Conservation (phyloP, 2,113 vertebrate genomes). For the Theropithecus gelada region DNA sequence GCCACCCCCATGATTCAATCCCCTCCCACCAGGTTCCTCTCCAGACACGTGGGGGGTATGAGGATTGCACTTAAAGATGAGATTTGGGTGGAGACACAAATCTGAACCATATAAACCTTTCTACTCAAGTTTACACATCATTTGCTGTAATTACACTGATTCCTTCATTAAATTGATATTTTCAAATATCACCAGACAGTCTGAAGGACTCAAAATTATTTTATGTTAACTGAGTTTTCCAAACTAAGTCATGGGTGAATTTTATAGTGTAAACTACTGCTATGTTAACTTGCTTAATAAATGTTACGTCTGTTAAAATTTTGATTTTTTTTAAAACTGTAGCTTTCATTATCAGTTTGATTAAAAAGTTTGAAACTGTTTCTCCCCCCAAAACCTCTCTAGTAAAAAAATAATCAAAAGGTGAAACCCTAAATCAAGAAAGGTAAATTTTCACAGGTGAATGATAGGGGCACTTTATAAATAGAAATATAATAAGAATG, state of each 20-base stretch:
- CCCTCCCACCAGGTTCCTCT: no score
- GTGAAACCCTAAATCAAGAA: not conserved
- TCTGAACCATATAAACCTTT: not conserved
- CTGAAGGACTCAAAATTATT: conserved; percentile 58
- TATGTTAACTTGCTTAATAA: not conserved
- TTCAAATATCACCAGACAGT: conserved; percentile 67
- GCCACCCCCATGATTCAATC: no score
- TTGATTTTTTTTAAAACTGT: not conserved
- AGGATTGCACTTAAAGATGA: no score
- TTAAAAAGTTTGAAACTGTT: not conserved
- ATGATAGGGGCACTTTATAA: not conserved
- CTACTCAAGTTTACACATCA: conserved; percentile 78
- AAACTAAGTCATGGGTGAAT: not conserved
- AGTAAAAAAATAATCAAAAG: not conserved
- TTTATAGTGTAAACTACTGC: not conserved
- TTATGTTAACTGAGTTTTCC: conserved; percentile 16
- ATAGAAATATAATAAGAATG: not conserved
- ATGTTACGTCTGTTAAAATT: not conserved
- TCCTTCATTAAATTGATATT: conserved; percentile 60
- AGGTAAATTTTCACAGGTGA: not conserved
- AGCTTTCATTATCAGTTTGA: not conserved
- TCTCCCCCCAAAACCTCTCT: not conserved
- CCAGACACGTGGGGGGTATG: no score
- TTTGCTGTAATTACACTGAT: conserved; percentile 62
- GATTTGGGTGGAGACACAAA: no score